Evolutionary conservation across 2,888 invertebrate genomes (phyloP), one percentile per base, ranked within the genome.

Genomic region (Tetragnatha montana): DNA sequence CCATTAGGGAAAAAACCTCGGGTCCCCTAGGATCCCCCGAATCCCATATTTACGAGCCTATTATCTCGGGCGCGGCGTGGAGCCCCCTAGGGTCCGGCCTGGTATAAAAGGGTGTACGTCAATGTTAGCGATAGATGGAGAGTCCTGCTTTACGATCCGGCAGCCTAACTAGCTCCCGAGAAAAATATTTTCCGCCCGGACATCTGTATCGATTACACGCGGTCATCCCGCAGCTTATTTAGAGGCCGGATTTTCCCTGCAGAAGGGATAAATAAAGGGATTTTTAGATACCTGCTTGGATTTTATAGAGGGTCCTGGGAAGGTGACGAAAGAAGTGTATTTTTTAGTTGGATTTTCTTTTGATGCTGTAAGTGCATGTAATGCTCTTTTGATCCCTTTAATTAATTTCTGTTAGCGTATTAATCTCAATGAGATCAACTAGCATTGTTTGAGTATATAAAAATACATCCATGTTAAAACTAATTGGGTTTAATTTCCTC

Each of bases 11-110:
- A 88, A 88, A 69, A 78, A 47, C 19, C 74, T 22, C 73, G 19
- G 35, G 22, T 71, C 51, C 60, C 75, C 22, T 75, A 76, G 75
- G 83, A 69, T 49, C 14, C 60, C 49, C 35, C 73, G 85, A 89
- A 89, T 85, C 89, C 89, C 89, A 89, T 89, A 89, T 89, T 89
- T 89, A 89, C 89, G 89, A 89, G 89, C 85, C 89, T 89, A 89
- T 89, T 89, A 89, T 89, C 89, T 89, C 71, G 85, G 75, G 81
- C 76, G 60, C 76, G 78, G 76, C 85, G 89, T 85, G 89, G 71
- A 75, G 81, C 78, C 47, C 85, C 78, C 85, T 8, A 69, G 68
- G 89, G 85, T 10, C 14, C 49, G 76, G 22, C 84, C 81, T 60
- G 73, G 86, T 70, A 84, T 86, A 82, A 82, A 82, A 88, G 87